These are phyloP conservation scores for Diabrotica virgifera DNA, from an alignment of 1,140 invertebrate genomes.

Conservation along the genomic window DNA sequence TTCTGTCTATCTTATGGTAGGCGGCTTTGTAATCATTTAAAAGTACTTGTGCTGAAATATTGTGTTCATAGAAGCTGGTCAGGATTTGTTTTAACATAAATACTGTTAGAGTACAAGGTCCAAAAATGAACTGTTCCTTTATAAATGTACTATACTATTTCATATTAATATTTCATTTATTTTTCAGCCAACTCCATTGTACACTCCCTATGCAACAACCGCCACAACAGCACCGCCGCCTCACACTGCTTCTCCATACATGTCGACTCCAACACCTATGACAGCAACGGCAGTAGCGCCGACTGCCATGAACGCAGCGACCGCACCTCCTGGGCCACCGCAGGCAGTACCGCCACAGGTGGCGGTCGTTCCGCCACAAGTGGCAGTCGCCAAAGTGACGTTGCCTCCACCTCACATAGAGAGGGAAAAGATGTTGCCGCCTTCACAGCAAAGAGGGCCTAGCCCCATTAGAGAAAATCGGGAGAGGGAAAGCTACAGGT, in stretches of 20 bases:
- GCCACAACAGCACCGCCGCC: slow-evolving; percentile 40
- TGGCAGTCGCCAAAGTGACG: slow-evolving; percentile 36
- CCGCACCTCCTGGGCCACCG: slow-evolving; percentile 3
- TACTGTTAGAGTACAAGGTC: too few relatives aligned
- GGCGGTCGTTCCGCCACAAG: slow-evolving; percentile 9
- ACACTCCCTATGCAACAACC: slow-evolving; percentile 34
- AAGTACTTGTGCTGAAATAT: too few relatives aligned
- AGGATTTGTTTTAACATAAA: too few relatives aligned
- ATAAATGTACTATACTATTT: too few relatives aligned
- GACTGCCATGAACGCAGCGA: slow-evolving; percentile 33
- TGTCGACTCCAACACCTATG: slow-evolving; percentile 31
- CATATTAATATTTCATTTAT: slow-evolving; percentile 4
- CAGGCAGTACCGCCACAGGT: slow-evolving; percentile 3
- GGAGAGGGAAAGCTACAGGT: slow-evolving; percentile 82
- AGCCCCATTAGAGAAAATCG: slow-evolving; percentile 59
- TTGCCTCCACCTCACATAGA: slow-evolving; percentile 47
- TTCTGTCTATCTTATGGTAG: too few relatives aligned
- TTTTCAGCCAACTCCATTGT: slow-evolving; percentile 2
- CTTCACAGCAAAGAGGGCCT: slow-evolving; percentile 62
- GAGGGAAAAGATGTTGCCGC: slow-evolving; percentile 20
- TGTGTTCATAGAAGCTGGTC: too few relatives aligned
- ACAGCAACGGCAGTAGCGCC: slow-evolving; percentile 32
- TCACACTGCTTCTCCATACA: slow-evolving; percentile 35
- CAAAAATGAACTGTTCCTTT: too few relatives aligned
- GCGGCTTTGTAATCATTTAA: too few relatives aligned